phyloP scores from a whole-genome alignment of 2,888 invertebrate genomes.

The Acleris emargana region DNA sequence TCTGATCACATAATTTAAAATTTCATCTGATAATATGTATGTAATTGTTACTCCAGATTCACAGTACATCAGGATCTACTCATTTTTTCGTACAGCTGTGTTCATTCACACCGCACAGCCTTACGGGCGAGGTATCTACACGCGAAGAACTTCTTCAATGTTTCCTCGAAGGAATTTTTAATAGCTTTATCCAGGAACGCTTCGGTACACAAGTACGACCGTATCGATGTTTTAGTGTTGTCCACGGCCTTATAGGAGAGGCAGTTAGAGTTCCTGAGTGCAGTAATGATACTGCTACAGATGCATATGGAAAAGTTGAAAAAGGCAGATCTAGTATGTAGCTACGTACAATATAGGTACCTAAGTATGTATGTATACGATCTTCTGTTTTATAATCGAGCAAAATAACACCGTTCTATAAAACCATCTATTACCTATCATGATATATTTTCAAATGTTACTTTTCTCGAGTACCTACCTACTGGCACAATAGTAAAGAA shows the following conservation, averaged over 20 bases:
- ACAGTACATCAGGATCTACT: too few species aligned
- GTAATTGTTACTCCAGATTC: too few species aligned
- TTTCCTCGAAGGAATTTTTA: constrained; percentile 37
- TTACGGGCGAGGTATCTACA: constrained; percentile 19
- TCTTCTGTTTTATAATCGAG: too few species aligned
- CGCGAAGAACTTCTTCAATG: constrained; percentile 15
- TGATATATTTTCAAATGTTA: too few species aligned
- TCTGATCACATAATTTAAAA: too few species aligned
- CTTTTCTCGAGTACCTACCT: too few species aligned
- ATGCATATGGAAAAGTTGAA: neutral
- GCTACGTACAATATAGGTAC: neutral
- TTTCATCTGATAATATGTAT: too few species aligned
- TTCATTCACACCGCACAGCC: neutral
- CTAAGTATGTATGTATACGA: too few species aligned
- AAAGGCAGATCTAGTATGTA: neutral
- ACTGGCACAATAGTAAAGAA: too few species aligned
- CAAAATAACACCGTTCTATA: too few species aligned
- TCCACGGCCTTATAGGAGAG: constrained; percentile 18
- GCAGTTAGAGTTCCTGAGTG: constrained; percentile 19
- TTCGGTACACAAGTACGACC: constrained; percentile 18
- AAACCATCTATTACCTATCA: too few species aligned
- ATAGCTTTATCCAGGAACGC: constrained; percentile 41
- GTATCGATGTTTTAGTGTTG: constrained; percentile 32
- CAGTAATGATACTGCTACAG: constrained; percentile 21
- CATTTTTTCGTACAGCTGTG: neutral